phyloP scores from a whole-genome alignment of 2,888 invertebrate species.

The Harpalus rubripes region DNA sequence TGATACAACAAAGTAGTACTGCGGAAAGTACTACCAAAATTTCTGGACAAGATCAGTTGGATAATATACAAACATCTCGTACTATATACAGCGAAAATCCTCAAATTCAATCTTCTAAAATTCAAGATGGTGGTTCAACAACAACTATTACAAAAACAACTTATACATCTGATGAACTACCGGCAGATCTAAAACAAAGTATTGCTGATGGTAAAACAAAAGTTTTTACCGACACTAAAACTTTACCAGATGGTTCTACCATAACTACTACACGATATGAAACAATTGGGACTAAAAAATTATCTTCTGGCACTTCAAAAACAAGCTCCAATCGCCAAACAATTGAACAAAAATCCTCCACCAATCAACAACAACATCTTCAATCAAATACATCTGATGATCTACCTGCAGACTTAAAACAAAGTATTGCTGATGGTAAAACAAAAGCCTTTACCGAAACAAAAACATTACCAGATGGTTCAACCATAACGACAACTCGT shows the following conservation, averaged over 20 bases:
- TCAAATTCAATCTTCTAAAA: neutral
- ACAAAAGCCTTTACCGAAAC: constrained; percentile 85
- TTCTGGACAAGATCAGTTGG: neutral
- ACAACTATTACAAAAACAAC: constrained; percentile 50
- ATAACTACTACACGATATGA: constrained; percentile 86
- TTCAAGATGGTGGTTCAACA: constrained; percentile 53
- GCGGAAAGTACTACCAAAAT: constrained; percentile 9
- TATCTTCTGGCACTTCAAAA: constrained; percentile 65
- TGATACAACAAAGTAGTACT: neutral
- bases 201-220: constrained; percentile 82
- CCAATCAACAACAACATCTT: constrained; percentile 63
- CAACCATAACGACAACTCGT: constrained; percentile 84
- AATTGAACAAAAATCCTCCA: constrained; percentile 68
- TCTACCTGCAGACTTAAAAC: constrained; percentile 73
- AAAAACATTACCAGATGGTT: constrained; percentile 83
- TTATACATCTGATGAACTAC: constrained; percentile 68
- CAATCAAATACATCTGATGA: constrained; percentile 51
- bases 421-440: constrained; percentile 79
- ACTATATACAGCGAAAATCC: neutral
- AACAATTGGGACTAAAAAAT: constrained; percentile 73
- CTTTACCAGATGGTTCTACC: constrained; percentile 83
- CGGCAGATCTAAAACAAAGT: constrained; percentile 73
- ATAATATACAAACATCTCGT: neutral
- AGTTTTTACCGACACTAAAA: constrained; percentile 84
- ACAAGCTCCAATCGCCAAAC: constrained; percentile 64